phyloP scores from a whole-genome alignment of 2,888 invertebrate species.

The Cactoblastis cactorum region DNA sequence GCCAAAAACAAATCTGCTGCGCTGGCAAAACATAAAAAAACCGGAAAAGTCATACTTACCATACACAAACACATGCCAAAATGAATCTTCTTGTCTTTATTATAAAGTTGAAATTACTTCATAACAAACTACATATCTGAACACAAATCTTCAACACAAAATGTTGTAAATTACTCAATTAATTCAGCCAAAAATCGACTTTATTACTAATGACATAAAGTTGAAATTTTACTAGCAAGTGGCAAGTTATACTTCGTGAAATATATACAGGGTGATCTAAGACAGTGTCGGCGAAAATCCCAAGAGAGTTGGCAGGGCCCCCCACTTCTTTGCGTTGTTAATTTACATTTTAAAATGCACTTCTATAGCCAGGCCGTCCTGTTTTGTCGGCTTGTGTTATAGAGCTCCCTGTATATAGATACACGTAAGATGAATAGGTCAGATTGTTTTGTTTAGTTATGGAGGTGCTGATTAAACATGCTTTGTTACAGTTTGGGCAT shows the following conservation, averaged over 20 bases:
- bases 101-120: constrained; percentile 29
- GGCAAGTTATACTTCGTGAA: constrained; percentile 11
- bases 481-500: background rate
- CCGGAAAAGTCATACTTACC: constrained; percentile 48
- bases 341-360: constrained; percentile 81
- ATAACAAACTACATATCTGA: constrained; percentile 31
- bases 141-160: constrained; percentile 8
- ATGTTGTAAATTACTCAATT: background rate
- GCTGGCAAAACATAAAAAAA: constrained; percentile 61
- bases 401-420: constrained; percentile 36
- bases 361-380: constrained; percentile 70
- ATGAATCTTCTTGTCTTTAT: constrained; percentile 21
- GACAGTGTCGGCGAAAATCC: constrained; percentile 62
- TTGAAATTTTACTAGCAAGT: constrained; percentile 14
- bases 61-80: constrained; percentile 24
- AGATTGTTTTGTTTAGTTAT: constrained; percentile 22
- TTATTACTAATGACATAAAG: fast-evolving
- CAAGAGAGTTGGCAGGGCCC: constrained; percentile 49
- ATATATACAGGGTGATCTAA: constrained; percentile 48
- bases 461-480: too few relatives aligned
- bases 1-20: too few relatives aligned
- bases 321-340: constrained; percentile 78
- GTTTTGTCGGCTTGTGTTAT: constrained; percentile 58
- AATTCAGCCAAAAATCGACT: constrained; percentile 1
- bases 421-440: constrained; percentile 27